Evolutionary conservation across 1,140 invertebrate genomes (phyloP), one percentile per base, ranked within the genome.

Genomic region (Alviniconcha marisindica): DNA sequence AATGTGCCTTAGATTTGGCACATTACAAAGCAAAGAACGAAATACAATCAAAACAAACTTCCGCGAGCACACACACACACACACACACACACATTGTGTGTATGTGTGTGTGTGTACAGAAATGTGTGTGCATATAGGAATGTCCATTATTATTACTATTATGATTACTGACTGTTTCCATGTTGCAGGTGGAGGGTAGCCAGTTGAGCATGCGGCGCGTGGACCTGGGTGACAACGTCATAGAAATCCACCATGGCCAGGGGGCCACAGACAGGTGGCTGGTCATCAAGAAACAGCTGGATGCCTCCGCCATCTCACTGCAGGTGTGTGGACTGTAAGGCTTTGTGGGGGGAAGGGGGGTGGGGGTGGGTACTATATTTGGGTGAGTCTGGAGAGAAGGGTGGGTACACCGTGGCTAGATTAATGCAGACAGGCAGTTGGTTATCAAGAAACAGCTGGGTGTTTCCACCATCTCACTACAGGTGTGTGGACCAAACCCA

Each of bases 271-370:
- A 92, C 31, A 79, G 86, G 38, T 93, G 91, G 90, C 87, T 92
- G 28, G 91, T 93, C 10, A 84, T 92, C 24, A 90, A 88, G 74
- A 91, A 91, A 79, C 84, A 86, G 54, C 80, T 93, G 83, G 91
- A 92, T 87, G 91, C 91, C 24, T 88, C 87, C 7, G 80, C 87
- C 44, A 89, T 93, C 31, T 93, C 92, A 18, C 21, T 88, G 42
- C 89, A 91, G 90, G 91, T 92, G 78, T 56, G 36, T 36, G 21
- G 69, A 1, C n/a, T 71, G 10, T 1, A 4, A 31, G 69, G n/a
- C n/a, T 3, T 48, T 28, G 69, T 33, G 69, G n/a, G 69, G 7
- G 31, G 69, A 10, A 7, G 18, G 69, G 12, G 66, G n/a, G 33
- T 21, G 66, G 66, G 66, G n/a, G 66, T n/a, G 28, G 28, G 66